phyloP scores from a whole-genome alignment of 2,797 vertebrate species.

The Schizothorax lantsangensis region DNA sequence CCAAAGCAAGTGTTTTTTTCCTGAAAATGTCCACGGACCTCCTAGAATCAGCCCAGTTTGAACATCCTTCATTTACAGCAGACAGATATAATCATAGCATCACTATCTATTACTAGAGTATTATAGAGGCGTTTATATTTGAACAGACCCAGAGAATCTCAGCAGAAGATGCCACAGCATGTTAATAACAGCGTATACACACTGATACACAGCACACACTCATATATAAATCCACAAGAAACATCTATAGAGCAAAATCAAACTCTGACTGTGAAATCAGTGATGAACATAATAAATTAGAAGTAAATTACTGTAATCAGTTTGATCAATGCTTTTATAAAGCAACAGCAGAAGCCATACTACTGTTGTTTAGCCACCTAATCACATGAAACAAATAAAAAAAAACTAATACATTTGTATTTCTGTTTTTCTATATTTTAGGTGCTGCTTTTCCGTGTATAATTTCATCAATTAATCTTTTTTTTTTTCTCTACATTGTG shows the following conservation, averaged over 20 bases:
- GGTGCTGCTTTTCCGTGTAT: too few relatives aligned
- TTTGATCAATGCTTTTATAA: too few relatives aligned
- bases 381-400: too few relatives aligned
- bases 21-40: neutral
- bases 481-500: neutral
- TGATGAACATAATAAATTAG: neutral
- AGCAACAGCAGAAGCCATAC: too few relatives aligned
- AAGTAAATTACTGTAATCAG: too few relatives aligned
- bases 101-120: neutral
- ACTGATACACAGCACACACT: neutral
- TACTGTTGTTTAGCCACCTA: too few relatives aligned
- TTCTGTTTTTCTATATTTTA: neutral
- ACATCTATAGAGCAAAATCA: too few relatives aligned
- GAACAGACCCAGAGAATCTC: neutral
- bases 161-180: neutral
- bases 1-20: neutral
- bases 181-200: neutral
- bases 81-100: neutral
- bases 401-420: neutral
- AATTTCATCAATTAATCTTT: too few relatives aligned
- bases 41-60: neutral
- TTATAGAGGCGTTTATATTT: neutral
- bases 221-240: neutral
- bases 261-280: neutral
- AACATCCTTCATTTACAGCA: neutral